Percentiles rank a stretch among this genome's conserved stretches.
Evolutionary conservation across 92 coral and sea anemone species (phyloP).

Genomic region (Siderastrea radians): DNA sequence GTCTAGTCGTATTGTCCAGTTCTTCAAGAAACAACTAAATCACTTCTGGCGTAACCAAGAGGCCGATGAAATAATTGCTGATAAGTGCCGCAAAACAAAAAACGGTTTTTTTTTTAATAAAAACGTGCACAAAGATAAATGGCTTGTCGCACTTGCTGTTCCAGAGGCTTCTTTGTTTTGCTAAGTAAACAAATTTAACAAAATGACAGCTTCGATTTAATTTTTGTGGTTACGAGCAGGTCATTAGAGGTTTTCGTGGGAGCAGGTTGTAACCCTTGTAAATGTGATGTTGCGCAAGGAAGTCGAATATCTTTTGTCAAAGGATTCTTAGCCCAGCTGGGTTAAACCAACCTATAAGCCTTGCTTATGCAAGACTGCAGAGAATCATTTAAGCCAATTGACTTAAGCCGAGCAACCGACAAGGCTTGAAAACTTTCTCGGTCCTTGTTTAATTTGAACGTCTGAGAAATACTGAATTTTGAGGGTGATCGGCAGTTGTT

Average conservation of each 20-base stretch:
- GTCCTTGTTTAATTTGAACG: not conserved
- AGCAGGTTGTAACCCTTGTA: not conserved
- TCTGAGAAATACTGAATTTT: too few relatives aligned
- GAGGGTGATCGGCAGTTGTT: not conserved
- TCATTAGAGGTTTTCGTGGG: not conserved
- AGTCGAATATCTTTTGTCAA: not conserved
- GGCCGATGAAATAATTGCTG: not conserved
- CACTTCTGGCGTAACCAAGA: not conserved
- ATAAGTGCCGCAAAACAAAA: not conserved
- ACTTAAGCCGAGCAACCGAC: not conserved
- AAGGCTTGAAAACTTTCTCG: not conserved
- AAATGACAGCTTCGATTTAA: slow-evolving; percentile 1
- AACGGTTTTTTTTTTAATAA: slow-evolving; percentile 4
- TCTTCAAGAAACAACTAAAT: not conserved
- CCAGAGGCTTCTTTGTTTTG: slow-evolving; percentile 4
- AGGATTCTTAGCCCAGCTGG: not conserved
- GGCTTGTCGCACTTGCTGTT: not conserved
- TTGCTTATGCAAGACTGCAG: not conserved
- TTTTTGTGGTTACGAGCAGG: slow-evolving; percentile 4
- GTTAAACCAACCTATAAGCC: not conserved
- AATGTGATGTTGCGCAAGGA: not conserved
- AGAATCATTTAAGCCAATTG: not conserved
- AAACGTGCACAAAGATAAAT: not conserved
- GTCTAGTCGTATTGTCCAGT: not conserved
- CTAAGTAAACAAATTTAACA: slow-evolving; percentile 16